Percentiles rank a stretch among this genome's conserved stretches.
These are phyloP conservation scores for Artibeus jamaicensis DNA, from an alignment of 2,797 vertebrate genomes.

Conservation along the genomic window DNA sequence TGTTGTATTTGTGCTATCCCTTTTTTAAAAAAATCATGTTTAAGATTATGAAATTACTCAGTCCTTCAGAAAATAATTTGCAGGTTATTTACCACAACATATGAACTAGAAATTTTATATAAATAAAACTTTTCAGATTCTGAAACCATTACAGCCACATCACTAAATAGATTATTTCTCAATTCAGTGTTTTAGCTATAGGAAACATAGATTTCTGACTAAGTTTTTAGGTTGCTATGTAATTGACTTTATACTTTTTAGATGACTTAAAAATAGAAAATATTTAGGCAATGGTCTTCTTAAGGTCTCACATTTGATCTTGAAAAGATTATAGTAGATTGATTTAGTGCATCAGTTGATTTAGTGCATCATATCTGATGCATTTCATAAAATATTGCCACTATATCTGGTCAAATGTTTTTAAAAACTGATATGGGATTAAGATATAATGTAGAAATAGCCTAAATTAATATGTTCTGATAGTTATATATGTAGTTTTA, in stretches of 20 bases:
- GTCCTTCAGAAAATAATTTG: background rate
- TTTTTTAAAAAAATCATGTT: background rate
- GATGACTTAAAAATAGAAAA: background rate
- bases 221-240: background rate
- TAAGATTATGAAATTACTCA: background rate
- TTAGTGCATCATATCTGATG: no score
- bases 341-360: no score
- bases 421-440: background rate
- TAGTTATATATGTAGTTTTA: background rate
- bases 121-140: background rate
- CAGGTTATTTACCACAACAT: background rate
- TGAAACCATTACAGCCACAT: background rate
- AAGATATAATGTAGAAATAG: background rate
- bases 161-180: background rate
- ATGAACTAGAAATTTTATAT: background rate
- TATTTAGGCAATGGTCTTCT: background rate
- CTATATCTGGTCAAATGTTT: background rate
- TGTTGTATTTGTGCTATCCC: background rate
- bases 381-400: background rate
- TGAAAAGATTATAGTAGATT: background rate
- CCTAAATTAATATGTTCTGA: background rate
- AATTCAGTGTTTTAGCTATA: background rate
- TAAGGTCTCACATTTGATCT: background rate
- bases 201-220: background rate
- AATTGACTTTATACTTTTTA: constrained; percentile 7